phyloP scores from a whole-genome alignment of 2,113 vertebrate genomes.

The Daphoenositta chrysoptera region DNA sequence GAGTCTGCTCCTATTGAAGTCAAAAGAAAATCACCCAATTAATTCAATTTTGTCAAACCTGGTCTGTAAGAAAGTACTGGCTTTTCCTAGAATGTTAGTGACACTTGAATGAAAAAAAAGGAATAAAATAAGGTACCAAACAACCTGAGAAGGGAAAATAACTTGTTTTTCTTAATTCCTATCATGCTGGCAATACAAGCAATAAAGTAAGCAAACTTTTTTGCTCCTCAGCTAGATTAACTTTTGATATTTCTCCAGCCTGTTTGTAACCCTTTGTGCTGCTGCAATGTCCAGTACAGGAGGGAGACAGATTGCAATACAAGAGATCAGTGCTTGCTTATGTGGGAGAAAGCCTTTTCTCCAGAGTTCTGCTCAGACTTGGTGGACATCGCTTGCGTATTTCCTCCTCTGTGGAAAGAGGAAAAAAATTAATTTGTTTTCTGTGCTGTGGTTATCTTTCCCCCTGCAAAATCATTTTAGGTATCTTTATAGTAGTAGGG shows the following conservation, averaged over 20 bases:
- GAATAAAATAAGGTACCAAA: not conserved
- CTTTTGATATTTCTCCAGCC: not conserved
- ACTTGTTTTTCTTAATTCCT: not conserved
- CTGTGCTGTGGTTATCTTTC: not conserved
- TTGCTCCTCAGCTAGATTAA: not conserved
- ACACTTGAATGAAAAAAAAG: not conserved
- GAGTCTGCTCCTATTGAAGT: not conserved
- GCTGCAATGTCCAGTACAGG: not conserved
- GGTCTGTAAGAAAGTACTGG: not conserved
- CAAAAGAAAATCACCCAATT: constrained; percentile 43
- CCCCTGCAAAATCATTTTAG: not conserved
- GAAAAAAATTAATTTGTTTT: not conserved
- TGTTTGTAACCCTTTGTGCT: not conserved
- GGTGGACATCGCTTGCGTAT: not conserved
- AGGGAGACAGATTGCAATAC: not conserved
- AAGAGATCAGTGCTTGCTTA: not conserved
- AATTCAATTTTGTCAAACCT: constrained; percentile 48
- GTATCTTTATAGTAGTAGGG: not conserved
- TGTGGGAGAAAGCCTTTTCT: not conserved
- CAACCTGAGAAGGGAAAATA: not conserved
- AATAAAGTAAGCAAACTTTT: not conserved
- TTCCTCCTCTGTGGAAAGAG: not conserved
- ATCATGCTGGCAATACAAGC: not conserved
- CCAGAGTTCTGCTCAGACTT: not conserved
- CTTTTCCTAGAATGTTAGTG: not conserved